A percentile compares a stretch with the other conserved stretches of the same genome.
phyloP scores from a whole-genome alignment of 1,140 invertebrate species.

The Trichogramma pretiosum region DNA sequence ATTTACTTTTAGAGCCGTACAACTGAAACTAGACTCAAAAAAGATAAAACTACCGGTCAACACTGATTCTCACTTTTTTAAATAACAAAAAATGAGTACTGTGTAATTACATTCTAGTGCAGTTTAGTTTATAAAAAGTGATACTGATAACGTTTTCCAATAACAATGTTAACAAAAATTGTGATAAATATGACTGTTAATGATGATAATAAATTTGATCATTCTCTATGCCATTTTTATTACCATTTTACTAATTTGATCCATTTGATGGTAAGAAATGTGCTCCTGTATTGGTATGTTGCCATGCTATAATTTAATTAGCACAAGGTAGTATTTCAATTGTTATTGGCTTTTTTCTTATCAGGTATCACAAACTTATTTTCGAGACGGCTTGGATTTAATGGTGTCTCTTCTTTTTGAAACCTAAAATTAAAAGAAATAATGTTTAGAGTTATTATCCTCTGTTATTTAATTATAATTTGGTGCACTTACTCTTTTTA shows the following conservation, averaged over 20 bases:
- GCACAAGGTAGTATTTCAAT: constrained; percentile 38
- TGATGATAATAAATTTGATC: too few species aligned
- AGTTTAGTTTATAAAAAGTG: too few species aligned
- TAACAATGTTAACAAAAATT: too few species aligned
- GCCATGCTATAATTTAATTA: constrained; percentile 38
- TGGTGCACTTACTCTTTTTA: constrained; percentile 38
- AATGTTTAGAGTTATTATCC: constrained; percentile 1
- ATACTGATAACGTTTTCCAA: too few species aligned
- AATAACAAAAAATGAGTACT: too few species aligned
- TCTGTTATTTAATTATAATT: constrained; percentile 4
- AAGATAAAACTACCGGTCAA: constrained; percentile 13
- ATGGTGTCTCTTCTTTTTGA: constrained; percentile 42
- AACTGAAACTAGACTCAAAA: neutral
- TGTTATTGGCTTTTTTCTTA: constrained; percentile 38
- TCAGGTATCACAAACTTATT: constrained; percentile 33
- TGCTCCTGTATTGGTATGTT: constrained; percentile 33
- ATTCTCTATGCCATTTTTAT: too few species aligned
- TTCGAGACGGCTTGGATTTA: constrained; percentile 28
- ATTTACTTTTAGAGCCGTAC: neutral
- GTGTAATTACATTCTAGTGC: too few species aligned
- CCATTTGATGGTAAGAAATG: too few species aligned
- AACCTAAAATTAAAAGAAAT: constrained; percentile 29
- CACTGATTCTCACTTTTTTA: constrained; percentile 16
- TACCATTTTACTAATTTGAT: too few species aligned
- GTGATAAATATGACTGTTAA: too few species aligned